A percentile compares a stretch with the other conserved stretches of the same genome.
phyloP scores from a whole-genome alignment of 2,113 vertebrate genomes.

The Ursus arctos region DNA sequence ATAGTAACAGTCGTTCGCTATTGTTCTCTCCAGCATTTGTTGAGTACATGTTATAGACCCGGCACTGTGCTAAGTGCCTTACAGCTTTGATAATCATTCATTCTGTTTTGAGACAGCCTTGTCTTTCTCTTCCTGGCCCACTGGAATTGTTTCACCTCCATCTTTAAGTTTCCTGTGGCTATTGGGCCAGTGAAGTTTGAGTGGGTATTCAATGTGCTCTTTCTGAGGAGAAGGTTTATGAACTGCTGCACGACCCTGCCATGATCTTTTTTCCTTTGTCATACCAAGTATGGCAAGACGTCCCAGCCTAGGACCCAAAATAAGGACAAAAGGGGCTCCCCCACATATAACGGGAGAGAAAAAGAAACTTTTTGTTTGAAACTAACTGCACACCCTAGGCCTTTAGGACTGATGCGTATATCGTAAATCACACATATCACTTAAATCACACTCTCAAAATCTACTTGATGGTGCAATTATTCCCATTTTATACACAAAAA shows the following conservation, averaged over 20 bases:
- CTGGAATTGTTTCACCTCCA: neutral
- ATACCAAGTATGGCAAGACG: neutral
- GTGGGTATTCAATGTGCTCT: neutral
- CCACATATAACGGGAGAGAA: neutral
- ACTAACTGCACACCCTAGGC: neutral
- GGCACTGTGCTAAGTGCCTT: neutral
- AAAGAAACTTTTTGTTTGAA: neutral
- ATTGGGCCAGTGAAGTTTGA: neutral
- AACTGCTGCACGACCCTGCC: neutral
- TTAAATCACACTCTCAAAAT: neutral
- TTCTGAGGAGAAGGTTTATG: neutral
- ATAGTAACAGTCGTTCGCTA: neutral
- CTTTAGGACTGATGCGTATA: neutral
- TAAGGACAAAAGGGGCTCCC: neutral
- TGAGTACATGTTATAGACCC: neutral
- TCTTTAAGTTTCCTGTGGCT: neutral
- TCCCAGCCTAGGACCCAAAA: neutral
- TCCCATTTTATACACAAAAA: neutral
- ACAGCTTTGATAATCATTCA: neutral
- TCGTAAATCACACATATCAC: neutral
- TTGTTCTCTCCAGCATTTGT: neutral
- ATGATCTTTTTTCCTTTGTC: neutral
- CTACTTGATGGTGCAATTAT: neutral
- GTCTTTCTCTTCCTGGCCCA: neutral
- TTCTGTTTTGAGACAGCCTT: neutral